A percentile compares a stretch with the other conserved stretches of the same genome.
Conservation (phyloP, 2,113 vertebrate species). For the Hystrix brachyura region DNA sequence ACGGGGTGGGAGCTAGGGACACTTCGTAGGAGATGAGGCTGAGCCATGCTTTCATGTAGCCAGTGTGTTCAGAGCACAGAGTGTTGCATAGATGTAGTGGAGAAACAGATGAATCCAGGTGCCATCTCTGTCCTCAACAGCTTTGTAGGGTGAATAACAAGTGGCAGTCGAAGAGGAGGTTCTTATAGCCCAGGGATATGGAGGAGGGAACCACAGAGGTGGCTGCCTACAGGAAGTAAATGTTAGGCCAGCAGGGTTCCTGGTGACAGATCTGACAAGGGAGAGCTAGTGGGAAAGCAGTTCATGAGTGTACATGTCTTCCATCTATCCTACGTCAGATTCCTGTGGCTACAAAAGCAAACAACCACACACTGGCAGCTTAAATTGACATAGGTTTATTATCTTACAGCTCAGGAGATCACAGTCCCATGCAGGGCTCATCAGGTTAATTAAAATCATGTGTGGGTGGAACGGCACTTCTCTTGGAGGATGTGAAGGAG, state of each 20-base stretch:
- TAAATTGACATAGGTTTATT: rapidly evolving
- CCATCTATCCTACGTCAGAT: rapidly evolving
- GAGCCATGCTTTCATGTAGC: background rate
- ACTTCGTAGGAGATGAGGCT: rapidly evolving
- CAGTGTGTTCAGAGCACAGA: background rate
- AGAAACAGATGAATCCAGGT: background rate
- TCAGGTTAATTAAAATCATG: background rate
- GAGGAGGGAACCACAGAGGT: background rate
- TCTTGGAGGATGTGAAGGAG: background rate
- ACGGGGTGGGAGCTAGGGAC: background rate
- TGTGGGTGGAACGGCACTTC: rapidly evolving
- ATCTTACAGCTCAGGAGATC: too few relatives aligned
- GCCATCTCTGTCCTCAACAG: background rate
- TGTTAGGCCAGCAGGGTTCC: background rate
- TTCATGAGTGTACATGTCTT: background rate
- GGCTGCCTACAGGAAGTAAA: background rate
- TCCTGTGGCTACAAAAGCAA: background rate
- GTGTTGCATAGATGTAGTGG: rapidly evolving
- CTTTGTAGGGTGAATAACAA: background rate
- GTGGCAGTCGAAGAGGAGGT: background rate
- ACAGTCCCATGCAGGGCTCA: background rate
- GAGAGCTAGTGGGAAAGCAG: too few relatives aligned
- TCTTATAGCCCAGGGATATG: rapidly evolving
- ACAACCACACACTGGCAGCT: too few relatives aligned
- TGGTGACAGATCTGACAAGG: background rate